phyloP scores from a whole-genome alignment of 2,113 vertebrate genomes.

The Turdus rufiventris region DNA sequence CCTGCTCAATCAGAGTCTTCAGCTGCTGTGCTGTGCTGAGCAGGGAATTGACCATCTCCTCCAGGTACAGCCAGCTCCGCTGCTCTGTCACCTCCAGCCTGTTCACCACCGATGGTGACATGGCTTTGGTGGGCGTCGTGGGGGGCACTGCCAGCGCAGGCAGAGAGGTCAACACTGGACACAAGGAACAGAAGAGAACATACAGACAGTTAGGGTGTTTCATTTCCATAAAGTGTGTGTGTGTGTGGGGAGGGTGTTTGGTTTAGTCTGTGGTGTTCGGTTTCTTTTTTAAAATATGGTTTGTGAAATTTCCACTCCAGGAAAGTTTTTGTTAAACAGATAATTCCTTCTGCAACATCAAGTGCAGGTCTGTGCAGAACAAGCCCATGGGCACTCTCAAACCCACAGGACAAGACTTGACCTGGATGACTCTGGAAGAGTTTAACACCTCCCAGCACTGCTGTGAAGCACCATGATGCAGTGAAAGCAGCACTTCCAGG shows the following conservation, averaged over 20 bases:
- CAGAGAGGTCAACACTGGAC: slow-evolving; percentile 83
- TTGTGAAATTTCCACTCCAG: background rate
- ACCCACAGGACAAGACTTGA: background rate
- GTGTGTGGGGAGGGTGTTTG: accelerated
- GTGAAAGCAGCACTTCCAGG: background rate
- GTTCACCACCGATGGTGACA: slow-evolving; percentile 60
- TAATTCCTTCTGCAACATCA: no score
- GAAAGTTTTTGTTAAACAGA: background rate
- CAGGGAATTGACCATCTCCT: slow-evolving; percentile 90
- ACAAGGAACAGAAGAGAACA: background rate
- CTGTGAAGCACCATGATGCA: background rate
- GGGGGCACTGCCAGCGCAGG: slow-evolving; percentile 86
- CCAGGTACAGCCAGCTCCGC: slow-evolving; percentile 89
- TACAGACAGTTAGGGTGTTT: accelerated
- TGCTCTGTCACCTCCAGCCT: slow-evolving; percentile 82
- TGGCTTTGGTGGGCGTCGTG: slow-evolving; percentile 79
- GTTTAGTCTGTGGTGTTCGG: background rate
- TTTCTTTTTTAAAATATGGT: background rate
- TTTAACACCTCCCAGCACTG: background rate
- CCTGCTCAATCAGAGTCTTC: slow-evolving; percentile 88
- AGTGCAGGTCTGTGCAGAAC: background rate
- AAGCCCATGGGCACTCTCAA: background rate
- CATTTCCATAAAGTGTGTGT: background rate
- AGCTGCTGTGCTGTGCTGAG: slow-evolving; percentile 91
- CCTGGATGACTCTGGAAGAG: background rate